Percentiles rank a stretch among this genome's conserved stretches.
Conservation (phyloP, 2,797 vertebrate species). For the Neomorphus geoffroyi region DNA sequence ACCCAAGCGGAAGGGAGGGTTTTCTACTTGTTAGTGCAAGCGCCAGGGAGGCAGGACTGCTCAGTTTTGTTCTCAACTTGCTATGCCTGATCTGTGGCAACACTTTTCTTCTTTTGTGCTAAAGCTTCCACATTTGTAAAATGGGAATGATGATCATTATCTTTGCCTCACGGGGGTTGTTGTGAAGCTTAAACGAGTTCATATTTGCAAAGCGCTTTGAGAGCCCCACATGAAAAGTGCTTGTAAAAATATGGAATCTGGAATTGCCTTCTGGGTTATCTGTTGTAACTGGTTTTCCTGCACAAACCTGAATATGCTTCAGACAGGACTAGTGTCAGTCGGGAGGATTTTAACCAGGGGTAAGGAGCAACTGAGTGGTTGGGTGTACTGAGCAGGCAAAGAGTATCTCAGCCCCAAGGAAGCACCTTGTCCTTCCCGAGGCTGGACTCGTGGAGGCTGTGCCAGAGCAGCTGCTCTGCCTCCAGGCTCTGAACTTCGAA, state of each 20-base stretch:
- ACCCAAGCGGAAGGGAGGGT: constrained; percentile 21
- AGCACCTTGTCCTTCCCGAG: accelerated
- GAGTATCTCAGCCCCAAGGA: neutral
- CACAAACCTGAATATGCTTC: constrained; percentile 23
- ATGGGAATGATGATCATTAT: constrained; percentile 40
- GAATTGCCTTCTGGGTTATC: constrained; percentile 55
- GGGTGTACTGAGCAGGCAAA: neutral
- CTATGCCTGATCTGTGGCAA: constrained; percentile 33
- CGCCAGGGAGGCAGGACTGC: neutral
- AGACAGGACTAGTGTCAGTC: neutral
- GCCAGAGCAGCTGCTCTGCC: neutral
- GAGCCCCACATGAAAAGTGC: constrained; percentile 51
- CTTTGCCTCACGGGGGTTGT: constrained; percentile 50
- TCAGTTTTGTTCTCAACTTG: constrained; percentile 12
- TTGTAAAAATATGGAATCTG: constrained; percentile 46
- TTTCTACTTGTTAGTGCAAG: constrained; percentile 50
- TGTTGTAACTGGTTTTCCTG: constrained; percentile 71
- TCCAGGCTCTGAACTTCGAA: accelerated
- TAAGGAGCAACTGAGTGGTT: neutral
- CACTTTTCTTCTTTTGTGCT: constrained; percentile 17
- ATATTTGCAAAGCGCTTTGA: constrained; percentile 47
- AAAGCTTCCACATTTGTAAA: constrained; percentile 38
- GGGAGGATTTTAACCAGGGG: neutral
- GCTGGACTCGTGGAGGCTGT: accelerated
- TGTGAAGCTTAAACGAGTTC: constrained; percentile 51